These are phyloP conservation scores for Euschistus heros DNA, from an alignment of 1,140 invertebrate genomes.

Conservation along the genomic window DNA sequence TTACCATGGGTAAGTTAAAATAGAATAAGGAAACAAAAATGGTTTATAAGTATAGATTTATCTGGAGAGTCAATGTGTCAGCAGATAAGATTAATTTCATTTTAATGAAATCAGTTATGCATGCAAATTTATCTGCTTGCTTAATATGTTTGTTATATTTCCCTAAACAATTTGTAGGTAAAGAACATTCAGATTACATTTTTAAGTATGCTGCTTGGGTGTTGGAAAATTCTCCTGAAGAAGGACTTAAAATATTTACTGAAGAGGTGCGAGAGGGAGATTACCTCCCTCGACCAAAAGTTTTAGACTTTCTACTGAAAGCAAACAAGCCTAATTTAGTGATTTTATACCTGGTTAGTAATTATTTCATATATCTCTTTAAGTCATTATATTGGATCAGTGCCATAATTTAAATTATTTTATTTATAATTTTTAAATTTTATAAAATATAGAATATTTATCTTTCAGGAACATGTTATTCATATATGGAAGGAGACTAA, in stretches of 20 bases:
- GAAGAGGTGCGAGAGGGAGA: slow-evolving; percentile 85
- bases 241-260: slow-evolving; percentile 89
- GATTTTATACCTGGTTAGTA: slow-evolving; percentile 70
- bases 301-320: slow-evolving; percentile 77
- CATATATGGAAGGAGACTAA: slow-evolving; percentile 78
- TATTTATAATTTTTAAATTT: too few species aligned
- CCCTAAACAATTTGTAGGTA: slow-evolving; percentile 41
- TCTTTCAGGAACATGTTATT: slow-evolving; percentile 73
- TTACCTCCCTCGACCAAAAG: slow-evolving; percentile 71
- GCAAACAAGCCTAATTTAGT: slow-evolving; percentile 63
- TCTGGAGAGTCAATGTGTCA: too few species aligned
- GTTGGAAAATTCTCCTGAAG: slow-evolving; percentile 69
- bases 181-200: slow-evolving; percentile 79
- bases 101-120: too few species aligned
- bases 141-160: background rate
- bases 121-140: too few species aligned
- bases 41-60: too few species aligned
- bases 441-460: background rate
- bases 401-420: too few species aligned
- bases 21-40: too few species aligned
- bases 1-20: too few species aligned
- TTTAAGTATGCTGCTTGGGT: slow-evolving; percentile 94
- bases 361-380: too few species aligned
- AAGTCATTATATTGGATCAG: too few species aligned
- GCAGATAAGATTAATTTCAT: too few species aligned